Percentiles rank a stretch among this genome's conserved stretches.
Evolutionary conservation across 2,888 invertebrate genomes (phyloP).

Genomic region (Ochropacha duplaris): DNA sequence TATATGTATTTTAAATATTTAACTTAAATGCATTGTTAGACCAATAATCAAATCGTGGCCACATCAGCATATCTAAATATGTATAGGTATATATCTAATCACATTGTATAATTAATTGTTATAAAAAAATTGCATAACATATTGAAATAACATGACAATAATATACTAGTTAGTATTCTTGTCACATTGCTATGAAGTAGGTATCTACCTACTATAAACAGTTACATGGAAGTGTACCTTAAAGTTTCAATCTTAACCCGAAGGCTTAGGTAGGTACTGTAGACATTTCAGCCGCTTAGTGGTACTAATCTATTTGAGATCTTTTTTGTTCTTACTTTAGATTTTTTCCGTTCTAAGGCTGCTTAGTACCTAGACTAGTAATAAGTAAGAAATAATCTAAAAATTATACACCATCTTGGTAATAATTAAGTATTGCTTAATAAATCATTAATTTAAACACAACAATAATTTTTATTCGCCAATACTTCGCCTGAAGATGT

Average conservation of each 20-base stretch:
- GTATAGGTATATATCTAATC: not conserved
- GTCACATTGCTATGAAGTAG: not conserved
- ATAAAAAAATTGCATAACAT: not conserved
- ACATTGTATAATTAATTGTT: not conserved
- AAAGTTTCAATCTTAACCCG: not conserved
- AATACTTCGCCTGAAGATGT: slow-evolving; percentile 88
- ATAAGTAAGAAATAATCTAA: not conserved
- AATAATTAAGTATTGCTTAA: not conserved
- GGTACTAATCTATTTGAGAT: slow-evolving; percentile 3
- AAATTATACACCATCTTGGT: not conserved
- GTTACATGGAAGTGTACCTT: not conserved
- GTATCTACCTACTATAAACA: not conserved
- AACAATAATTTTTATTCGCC: slow-evolving; percentile 22
- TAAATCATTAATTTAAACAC: not conserved
- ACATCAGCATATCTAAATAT: not conserved
- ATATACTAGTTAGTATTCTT: not conserved
- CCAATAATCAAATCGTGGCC: not conserved
- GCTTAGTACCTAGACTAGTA: not conserved
- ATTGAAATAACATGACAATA: not conserved
- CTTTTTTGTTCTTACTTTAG: not conserved
- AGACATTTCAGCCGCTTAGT: no score
- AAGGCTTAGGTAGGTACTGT: no score
- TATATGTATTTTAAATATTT: not conserved
- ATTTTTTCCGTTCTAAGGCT: not conserved
- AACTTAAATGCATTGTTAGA: not conserved